Percentiles rank a stretch among this genome's conserved stretches.
phyloP scores from a whole-genome alignment of 2,113 vertebrate genomes.

The Leptobrachium leishanense region DNA sequence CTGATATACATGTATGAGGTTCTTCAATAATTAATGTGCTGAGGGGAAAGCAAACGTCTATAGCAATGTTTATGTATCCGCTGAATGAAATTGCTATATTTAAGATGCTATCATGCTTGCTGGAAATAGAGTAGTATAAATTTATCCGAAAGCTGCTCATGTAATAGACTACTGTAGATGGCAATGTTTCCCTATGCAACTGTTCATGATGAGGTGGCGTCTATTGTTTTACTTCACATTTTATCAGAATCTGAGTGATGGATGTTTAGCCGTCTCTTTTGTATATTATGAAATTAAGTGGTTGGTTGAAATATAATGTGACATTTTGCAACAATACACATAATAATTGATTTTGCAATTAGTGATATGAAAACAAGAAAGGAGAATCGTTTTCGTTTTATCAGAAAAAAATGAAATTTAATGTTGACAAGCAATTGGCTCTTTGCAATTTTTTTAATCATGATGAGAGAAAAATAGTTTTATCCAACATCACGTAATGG shows the following conservation, averaged over 20 bases:
- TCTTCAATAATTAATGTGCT: slow-evolving; percentile 17
- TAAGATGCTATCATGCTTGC: neutral
- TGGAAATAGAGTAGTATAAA: neutral
- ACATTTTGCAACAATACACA: no score
- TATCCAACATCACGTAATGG: no score
- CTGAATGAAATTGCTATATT: neutral
- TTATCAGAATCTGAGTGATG: slow-evolving; percentile 3
- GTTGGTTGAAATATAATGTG: neutral
- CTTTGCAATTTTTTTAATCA: no score
- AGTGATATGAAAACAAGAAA: no score
- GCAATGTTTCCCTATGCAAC: slow-evolving; percentile 27
- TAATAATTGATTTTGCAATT: no score
- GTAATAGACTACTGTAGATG: slow-evolving; percentile 21
- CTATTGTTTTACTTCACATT: neutral
- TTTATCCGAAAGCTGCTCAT: neutral
- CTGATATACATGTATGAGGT: neutral
- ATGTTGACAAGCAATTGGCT: no score
- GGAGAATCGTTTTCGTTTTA: no score
- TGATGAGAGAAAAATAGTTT: no score
- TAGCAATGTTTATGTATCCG: neutral
- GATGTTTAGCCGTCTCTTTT: slow-evolving; percentile 1
- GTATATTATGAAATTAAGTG: slow-evolving; percentile 15
- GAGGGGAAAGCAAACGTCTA: neutral
- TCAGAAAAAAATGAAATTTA: no score
- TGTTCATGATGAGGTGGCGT: neutral